Base-by-base conservation (phyloP, 2,797 vertebrate species). In the Limnodromus scolopaceus region DNA sequence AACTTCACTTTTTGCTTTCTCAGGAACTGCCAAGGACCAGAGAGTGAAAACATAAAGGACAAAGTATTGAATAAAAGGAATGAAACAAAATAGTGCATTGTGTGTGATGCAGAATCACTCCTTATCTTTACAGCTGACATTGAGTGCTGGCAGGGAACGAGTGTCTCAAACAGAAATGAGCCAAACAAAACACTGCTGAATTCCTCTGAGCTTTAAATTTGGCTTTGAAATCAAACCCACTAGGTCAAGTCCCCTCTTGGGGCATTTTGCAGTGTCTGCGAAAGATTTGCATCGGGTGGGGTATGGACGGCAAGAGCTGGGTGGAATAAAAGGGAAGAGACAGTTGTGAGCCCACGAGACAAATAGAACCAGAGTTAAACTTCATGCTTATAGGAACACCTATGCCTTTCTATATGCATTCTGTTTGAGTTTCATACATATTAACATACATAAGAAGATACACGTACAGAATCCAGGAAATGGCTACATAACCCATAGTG, bases 341-440 rank as follows among this genome's bases (percentile, higher is more conserved):
- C 0, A 1, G 32, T 3, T 41, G 16, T n/a, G 34, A 78, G 58
- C 19, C 77, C 72, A 49, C 0, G 0, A 25, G 41, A 38, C 9
- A 12, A 3, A 25, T 0, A 17, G 39, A 71, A 68, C 5, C 38
- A 19, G 25, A 80, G 30, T 34, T 14, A 68, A 23, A 65, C 11
- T 28, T 60, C 55, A 4, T 4, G 17, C n/a, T 61, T 24, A 6
- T 3, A 36, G n/a, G 13, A 84, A 32, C 12, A 20, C n/a, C 53
- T 19, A 2, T 14, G 22, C 25, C 22, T 46, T 58, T 54, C 70
- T 19, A 11, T 13, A 57, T 9, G n/a, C 66, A 20, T 24, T 70
- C 6, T 10, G 14, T 36, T 11, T 41, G 68, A 51, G 45, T 63
- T 64, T 36, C 36, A 38, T 24, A n/a, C 13, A 87, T 38, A 82